Evolutionary conservation across 2,797 vertebrate genomes (phyloP).

Genomic region (Falco columbarius): DNA sequence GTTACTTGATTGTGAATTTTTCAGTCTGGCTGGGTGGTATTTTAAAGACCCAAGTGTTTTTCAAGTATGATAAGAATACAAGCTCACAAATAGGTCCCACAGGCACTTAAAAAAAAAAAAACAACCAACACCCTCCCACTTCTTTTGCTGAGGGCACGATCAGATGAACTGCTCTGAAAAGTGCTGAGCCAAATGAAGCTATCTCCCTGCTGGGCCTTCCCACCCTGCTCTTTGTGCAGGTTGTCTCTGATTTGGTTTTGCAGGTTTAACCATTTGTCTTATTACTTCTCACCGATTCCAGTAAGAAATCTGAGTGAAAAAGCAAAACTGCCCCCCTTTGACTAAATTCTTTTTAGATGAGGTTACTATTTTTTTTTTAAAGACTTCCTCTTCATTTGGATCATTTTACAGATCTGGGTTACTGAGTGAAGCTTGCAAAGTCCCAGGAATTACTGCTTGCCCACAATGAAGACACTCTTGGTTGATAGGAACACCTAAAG

Average conservation of each 20-base stretch:
- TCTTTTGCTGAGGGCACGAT: slow-evolving; percentile 62
- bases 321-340: not conserved
- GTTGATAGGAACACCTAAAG: not conserved
- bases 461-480: not conserved
- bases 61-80: slow-evolving; percentile 22
- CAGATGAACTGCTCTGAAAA: slow-evolving; percentile 52
- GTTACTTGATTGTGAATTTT: not conserved
- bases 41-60: slow-evolving; percentile 6
- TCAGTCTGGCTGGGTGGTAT: not conserved
- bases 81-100: not conserved
- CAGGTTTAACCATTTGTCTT: slow-evolving; percentile 48
- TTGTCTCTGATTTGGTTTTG: not conserved
- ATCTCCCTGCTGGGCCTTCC: slow-evolving; percentile 49
- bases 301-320: not conserved
- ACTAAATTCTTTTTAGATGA: not conserved
- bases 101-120: not conserved
- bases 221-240: not conserved
- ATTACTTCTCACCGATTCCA: slow-evolving; percentile 3
- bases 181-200: slow-evolving; percentile 52
- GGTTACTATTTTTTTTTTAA: not conserved
- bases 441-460: not conserved
- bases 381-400: not conserved
- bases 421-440: not conserved
- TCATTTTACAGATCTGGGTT: not conserved
- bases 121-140: not conserved